Base-by-base conservation (phyloP, 2,797 vertebrate genomes). In the Micropoecilia bifurca region DNA sequence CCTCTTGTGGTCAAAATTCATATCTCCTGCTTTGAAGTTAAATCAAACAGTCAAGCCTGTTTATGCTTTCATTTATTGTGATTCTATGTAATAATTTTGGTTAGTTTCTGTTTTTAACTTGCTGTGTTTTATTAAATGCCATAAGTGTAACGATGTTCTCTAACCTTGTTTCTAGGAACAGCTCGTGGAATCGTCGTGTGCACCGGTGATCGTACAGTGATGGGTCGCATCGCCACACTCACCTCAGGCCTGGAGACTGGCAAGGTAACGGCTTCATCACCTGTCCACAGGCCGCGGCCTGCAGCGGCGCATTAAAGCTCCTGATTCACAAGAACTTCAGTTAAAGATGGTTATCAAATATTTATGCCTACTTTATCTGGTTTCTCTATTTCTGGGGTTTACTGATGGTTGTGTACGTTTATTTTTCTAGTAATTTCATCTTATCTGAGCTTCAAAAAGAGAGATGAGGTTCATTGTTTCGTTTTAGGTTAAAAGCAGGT, bases 211-310 rank as follows among this genome's bases (percentile, higher is more conserved):
- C 97, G 96, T 1, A 98, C 97, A 0, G 97, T 98, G 88, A 98
- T 98, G 97, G 97, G 97, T 33, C 97, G 97, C 63, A 98, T 98
- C 2, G 97, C 97, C 74, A 98, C 97, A 0, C 94, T 98, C 86
- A 97, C 97, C 33, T 98, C 97, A 0, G 97, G 97, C 72, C 95
- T 98, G 86, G 97, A 98, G 90, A 97, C 97, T 1, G 97, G 97
- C 74, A 98, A 98, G 94, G 94, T 95, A 72, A 68, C 20, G 7
- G n/a, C 14, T 2, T 72, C 28, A 4, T 45, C 14, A 66, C 33
- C 59, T 12, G 39, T 33, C 25, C 0, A 28, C 41, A 28, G 39
- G 63, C 39, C 39, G 3, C 3, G 22, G 25, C 71, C 53, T 71
- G 36, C 25, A 33, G 66, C n/a, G 8, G 59, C 22, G 14, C 4